A percentile compares a stretch with the other conserved stretches of the same genome.
Conservation (phyloP, 2,888 invertebrate species). For the Desoria tigrina region DNA sequence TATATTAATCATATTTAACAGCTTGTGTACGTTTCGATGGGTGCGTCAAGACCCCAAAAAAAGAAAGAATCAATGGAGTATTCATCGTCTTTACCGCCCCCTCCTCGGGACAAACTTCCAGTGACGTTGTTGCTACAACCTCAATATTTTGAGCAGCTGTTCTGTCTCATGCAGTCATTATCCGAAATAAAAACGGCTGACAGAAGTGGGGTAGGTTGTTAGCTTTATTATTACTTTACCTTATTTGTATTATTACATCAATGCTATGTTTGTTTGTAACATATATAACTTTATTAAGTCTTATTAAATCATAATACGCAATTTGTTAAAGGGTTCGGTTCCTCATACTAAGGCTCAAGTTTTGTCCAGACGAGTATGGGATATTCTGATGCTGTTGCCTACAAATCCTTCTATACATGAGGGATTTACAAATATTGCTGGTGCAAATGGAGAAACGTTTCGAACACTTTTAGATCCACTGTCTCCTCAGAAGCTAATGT, state of each 20-base stretch:
- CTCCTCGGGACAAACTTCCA: slow-evolving; percentile 81
- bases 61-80: slow-evolving; percentile 72
- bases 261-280: too few species aligned
- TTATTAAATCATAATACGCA: too few species aligned
- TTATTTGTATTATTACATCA: too few species aligned
- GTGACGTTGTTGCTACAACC: slow-evolving; percentile 80
- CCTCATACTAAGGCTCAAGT: slow-evolving; percentile 86
- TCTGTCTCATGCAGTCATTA: slow-evolving; percentile 84
- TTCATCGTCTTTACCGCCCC: slow-evolving; percentile 82
- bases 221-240: too few species aligned
- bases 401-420: slow-evolving; percentile 82
- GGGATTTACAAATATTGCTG: slow-evolving; percentile 73
- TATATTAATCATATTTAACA: slow-evolving; percentile 55
- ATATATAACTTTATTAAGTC: too few species aligned
- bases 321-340: slow-evolving; percentile 69
- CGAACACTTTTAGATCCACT: slow-evolving; percentile 79
- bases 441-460: slow-evolving; percentile 61
- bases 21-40: slow-evolving; percentile 88
- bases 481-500: slow-evolving; percentile 92
- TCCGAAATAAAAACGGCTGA: slow-evolving; percentile 80
- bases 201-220: slow-evolving; percentile 70
- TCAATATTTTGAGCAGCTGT: slow-evolving; percentile 86
- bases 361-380: slow-evolving; percentile 89
- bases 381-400: slow-evolving; percentile 85
- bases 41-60: slow-evolving; percentile 68